These are phyloP conservation scores for Zaprionus vittiger DNA, from an alignment of 1,140 invertebrate species.

Conservation along the genomic window DNA sequence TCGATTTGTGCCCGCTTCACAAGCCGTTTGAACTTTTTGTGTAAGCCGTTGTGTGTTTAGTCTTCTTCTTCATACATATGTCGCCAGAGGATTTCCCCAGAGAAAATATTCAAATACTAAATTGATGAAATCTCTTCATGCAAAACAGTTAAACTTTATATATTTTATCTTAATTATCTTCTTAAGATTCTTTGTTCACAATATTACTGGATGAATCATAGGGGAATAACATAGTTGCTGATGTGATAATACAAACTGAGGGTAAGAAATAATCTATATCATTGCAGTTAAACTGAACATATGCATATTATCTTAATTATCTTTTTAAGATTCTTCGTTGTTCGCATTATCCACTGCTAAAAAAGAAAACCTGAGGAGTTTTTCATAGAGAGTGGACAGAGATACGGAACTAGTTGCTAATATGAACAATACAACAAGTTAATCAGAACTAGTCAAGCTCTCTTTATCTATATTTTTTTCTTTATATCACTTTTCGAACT, in stretches of 20 bases:
- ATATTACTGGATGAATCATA: not conserved
- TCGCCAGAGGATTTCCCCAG: not conserved
- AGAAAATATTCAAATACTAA: not conserved
- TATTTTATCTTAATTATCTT: not conserved
- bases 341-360: not conserved
- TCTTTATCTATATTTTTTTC: too few species aligned
- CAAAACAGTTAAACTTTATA: not conserved
- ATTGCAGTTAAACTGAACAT: not conserved
- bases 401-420: too few species aligned
- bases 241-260: too few species aligned
- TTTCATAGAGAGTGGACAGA: too few species aligned
- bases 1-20: slow-evolving; percentile 28
- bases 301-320: not conserved
- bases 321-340: not conserved
- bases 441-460: too few species aligned
- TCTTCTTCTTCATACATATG: not conserved
- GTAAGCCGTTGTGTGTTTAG: slow-evolving; percentile 18
- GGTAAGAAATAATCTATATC: too few species aligned
- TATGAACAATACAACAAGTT: too few species aligned
- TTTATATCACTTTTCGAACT: too few species aligned
- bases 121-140: not conserved
- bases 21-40: slow-evolving; percentile 47
- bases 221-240: too few species aligned
- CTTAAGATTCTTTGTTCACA: not conserved
- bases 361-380: not conserved